Evolutionary conservation across 2,113 vertebrate genomes (phyloP).

Genomic region (Crotalus viridis): DNA sequence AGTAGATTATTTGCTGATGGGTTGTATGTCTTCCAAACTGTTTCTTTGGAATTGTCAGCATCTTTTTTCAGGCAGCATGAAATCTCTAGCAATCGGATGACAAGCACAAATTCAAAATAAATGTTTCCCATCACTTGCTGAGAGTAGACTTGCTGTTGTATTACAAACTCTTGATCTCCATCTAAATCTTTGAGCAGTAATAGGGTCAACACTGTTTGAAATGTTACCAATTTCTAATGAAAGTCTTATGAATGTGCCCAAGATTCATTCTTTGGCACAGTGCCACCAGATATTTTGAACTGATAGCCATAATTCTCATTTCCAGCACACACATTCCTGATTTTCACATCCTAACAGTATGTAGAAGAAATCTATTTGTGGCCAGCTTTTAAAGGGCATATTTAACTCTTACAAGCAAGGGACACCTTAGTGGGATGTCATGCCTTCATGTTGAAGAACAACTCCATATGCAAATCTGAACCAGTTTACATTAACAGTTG

Average conservation of each 20-base stretch:
- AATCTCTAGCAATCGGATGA: not conserved
- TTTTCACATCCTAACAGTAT: not conserved
- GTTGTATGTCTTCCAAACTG: not conserved
- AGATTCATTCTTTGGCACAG: not conserved
- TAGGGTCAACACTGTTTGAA: not conserved
- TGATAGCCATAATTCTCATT: not conserved
- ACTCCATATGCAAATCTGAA: fast-evolving
- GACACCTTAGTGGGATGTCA: fast-evolving
- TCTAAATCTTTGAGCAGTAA: not conserved
- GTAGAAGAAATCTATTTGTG: not conserved
- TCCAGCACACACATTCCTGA: not conserved
- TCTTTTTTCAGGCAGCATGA: not conserved
- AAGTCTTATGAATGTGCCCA: not conserved
- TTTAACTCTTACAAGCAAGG: not conserved
- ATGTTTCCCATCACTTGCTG: not conserved
- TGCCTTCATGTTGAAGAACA: fast-evolving
- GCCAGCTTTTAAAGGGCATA: not conserved
- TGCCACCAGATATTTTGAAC: not conserved
- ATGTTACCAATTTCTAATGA: not conserved
- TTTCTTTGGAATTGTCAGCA: not conserved
- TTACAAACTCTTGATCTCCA: not conserved
- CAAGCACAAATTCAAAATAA: not conserved
- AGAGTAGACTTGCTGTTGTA: not conserved
- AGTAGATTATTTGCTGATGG: not conserved
- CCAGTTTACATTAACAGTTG: not conserved